Evolutionary conservation across 2,888 invertebrate genomes (phyloP), one percentile per base, ranked within the genome.

Genomic region (Andrena haemorrhoa): DNA sequence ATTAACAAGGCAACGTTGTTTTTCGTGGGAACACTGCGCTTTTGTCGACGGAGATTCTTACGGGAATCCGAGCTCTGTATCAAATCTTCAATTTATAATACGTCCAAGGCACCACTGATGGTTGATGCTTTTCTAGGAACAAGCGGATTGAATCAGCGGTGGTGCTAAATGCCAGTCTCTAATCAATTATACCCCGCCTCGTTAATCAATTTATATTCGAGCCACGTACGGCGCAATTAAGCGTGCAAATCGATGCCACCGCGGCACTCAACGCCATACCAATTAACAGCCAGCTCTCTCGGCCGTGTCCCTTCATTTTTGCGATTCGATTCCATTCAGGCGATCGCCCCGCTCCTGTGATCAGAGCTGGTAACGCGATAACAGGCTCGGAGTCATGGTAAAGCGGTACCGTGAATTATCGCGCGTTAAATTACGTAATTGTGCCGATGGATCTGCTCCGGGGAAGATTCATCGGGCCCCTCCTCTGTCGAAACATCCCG

Each of bases 191-290:
- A 33, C 33, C 16, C 7, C 16, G 23, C 5, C 12, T 68, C n/a
- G 53, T 33, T 33, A 68, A 53, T 29, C 68, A 68, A 68, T 68
- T 33, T 53, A 20, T 29, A 29, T 68, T 68, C 33, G 68, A 51
- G 23, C 23, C 16, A 23, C 31, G 23, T 7, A 12, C 8, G 23
- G 33, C 33, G 16, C 16, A 68, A 68, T 68, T 68, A 68, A 68
- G 2, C 16, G 31, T 23, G 53, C 12, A 68, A 68, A 53, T 68
- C 29, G 20, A 51, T 41, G 16, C 4, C 16, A 12, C 16, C 41
- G 16, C 3, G 41, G 41, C 29, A 33, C 51, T 51, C 51, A 20
- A 20, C 51, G 20, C 51, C 20, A 7, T 51, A 8, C 20, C n/a
- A 51, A 51, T 51, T 51, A 51, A 51, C 20, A 23, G 23, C 20